Conservation (phyloP, 2,113 vertebrate genomes). For the Turnix velox region DNA sequence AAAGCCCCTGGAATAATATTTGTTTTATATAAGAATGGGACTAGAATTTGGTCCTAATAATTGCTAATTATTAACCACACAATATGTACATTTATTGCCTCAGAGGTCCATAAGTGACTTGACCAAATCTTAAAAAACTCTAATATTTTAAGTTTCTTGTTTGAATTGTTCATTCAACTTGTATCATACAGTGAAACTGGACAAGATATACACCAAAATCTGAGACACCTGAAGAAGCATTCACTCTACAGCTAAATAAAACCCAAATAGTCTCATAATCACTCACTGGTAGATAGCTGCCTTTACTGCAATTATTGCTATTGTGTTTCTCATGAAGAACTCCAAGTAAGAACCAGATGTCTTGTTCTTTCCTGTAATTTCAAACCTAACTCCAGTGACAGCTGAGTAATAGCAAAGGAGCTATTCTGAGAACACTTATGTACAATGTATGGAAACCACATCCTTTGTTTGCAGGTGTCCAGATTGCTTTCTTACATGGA, state of each 20-base stretch:
- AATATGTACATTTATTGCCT: not conserved
- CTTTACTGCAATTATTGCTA: constrained; percentile 14
- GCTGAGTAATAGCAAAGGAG: not conserved
- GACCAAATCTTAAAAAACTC: not conserved
- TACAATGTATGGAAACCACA: not conserved
- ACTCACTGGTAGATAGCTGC: not conserved
- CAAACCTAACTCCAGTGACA: constrained; percentile 17
- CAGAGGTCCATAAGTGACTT: not conserved
- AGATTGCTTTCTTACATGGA: constrained; percentile 10
- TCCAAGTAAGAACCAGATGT: constrained; percentile 45
- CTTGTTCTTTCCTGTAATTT: constrained; percentile 34
- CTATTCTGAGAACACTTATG: not conserved
- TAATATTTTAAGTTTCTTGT: not conserved
- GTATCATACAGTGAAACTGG: not conserved
- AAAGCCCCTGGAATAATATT: not conserved
- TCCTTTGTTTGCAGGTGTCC: constrained; percentile 10
- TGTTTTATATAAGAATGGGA: not conserved
- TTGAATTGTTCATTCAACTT: not conserved
- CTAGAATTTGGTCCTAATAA: not conserved
- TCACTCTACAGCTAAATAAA: not conserved
- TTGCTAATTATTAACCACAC: not conserved
- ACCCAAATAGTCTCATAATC: not conserved
- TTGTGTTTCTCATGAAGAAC: constrained; percentile 33
- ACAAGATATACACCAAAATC: not conserved
- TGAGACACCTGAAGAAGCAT: not conserved